Base-by-base conservation (phyloP, 2,113 vertebrate genomes). In the Lophura nycthemera region DNA sequence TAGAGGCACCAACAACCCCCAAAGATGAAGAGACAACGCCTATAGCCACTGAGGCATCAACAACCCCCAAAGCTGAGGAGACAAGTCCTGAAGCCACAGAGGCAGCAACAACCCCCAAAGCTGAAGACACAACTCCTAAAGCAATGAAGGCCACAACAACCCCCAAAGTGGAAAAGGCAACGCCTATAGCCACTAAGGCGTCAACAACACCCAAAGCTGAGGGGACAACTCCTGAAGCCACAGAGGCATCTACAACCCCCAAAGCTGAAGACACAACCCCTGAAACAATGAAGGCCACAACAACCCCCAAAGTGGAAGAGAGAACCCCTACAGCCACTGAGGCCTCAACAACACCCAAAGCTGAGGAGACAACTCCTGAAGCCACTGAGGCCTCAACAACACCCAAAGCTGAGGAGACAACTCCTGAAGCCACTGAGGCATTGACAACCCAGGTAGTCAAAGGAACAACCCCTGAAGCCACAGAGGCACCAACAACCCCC, bases 81-180 rank as follows among this genome's bases (percentile, higher is more conserved):
- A 74, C 78, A 61, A 92, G 43, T 8, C 74, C 52, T 8, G 56
- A 84, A 60, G 89, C 32, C 19, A 88, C 80, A 48, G 91, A 96
- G 21, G 75, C 10, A 2, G 38, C 11, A 0, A 19, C 29, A 0
- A 70, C 25, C 1, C 30, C 32, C 3, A 16, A 12, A 69, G 15
- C 8, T 2, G 43, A 47, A 34, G 38, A 30, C 8, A 65, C 17
- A 13, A 43, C 29, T 0, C 29, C 29, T 32, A 9, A 38, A 38
- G 38, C 9, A 9, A 38, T 9, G 9, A 9, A 38, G 38, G 38
- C 38, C 8, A 9, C 52, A 17, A 30, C 52, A 30, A 54, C 54
- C 0, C 17, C 8, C 0, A 7, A 17, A 21, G 4, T 10, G 0
- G 36, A 70, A 9, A 87, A 87, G 5, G 72, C 78, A 64, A 92